Evolutionary conservation across 2,888 invertebrate genomes (phyloP).

Genomic region (Cheilosia vulpina): DNA sequence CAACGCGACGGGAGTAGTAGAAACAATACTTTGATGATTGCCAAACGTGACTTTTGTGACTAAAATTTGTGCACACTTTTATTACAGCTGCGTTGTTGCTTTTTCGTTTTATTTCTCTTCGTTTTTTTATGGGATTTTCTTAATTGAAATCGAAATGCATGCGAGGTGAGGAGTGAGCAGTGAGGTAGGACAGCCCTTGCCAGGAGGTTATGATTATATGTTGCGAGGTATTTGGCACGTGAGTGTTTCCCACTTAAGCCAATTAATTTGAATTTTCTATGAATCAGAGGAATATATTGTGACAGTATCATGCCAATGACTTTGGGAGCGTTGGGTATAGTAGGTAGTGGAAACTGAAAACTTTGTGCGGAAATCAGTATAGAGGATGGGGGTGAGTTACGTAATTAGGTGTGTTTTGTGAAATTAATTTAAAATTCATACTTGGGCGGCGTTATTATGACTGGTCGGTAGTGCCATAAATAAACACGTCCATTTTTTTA

Average conservation of each 20-base stretch:
- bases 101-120: background rate
- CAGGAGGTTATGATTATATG: background rate
- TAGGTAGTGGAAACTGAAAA: background rate
- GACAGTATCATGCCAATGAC: conserved; percentile 19
- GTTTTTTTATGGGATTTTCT: background rate
- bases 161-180: background rate
- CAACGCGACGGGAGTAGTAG: background rate
- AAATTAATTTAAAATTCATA: conserved; percentile 1
- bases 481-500: background rate
- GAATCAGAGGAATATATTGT: conserved; percentile 33
- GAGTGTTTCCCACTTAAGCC: conserved; percentile 17
- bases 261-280: conserved; percentile 25
- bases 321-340: background rate
- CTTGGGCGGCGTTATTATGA: conserved; percentile 3
- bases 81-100: too few species aligned
- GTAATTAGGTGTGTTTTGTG: conserved; percentile 2
- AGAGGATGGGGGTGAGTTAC: background rate
- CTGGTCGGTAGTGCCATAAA: background rate
- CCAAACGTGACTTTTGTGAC: conserved; percentile 52
- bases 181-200: conserved; percentile 12
- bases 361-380: conserved; percentile 19
- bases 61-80: conserved; percentile 43
- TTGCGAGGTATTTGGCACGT: conserved; percentile 34
- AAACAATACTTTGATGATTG: conserved; percentile 44
- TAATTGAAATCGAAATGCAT: conserved; percentile 24